Conservation (phyloP, 2,888 invertebrate species). For the Eupeodes luniger region DNA sequence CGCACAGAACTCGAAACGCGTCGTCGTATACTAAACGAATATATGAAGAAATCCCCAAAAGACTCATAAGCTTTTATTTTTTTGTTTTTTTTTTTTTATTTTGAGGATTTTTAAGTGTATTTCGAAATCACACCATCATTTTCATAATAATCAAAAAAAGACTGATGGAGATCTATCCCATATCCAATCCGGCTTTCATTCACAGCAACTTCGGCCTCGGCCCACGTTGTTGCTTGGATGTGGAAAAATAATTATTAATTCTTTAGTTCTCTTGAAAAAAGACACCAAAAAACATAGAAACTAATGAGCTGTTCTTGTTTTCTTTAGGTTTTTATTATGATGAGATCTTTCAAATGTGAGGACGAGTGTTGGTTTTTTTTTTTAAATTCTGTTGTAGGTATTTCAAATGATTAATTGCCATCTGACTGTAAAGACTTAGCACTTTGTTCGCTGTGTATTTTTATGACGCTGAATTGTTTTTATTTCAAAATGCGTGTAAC, state of each 20-base stretch:
- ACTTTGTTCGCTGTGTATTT: slow-evolving; percentile 65
- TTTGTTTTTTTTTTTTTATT: neutral
- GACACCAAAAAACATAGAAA: slow-evolving; percentile 58
- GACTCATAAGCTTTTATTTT: slow-evolving; percentile 56
- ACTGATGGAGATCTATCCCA: slow-evolving; percentile 52
- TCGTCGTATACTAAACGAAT: slow-evolving; percentile 4
- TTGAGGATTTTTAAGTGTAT: slow-evolving; percentile 58
- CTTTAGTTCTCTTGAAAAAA: slow-evolving; percentile 59
- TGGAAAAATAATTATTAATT: slow-evolving; percentile 73
- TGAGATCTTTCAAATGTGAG: slow-evolving; percentile 37
- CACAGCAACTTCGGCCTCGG: slow-evolving; percentile 18
- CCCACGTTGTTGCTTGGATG: slow-evolving; percentile 42
- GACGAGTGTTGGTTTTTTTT: slow-evolving; percentile 36
- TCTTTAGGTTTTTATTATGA: slow-evolving; percentile 29
- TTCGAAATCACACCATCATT: slow-evolving; percentile 69
- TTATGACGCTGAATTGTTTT: slow-evolving; percentile 33
- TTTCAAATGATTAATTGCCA: slow-evolving; percentile 74
- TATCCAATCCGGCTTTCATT: slow-evolving; percentile 16
- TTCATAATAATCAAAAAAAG: slow-evolving; percentile 30
- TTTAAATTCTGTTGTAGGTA: slow-evolving; percentile 1
- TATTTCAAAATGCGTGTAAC: slow-evolving; percentile 35
- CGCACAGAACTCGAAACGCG: neutral
- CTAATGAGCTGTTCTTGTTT: slow-evolving; percentile 67
- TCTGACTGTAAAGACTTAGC: slow-evolving; percentile 75
- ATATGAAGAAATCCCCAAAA: slow-evolving; percentile 55